Percentiles rank a stretch among this genome's conserved stretches.
Conservation (phyloP, 2,888 invertebrate species). For the Lypha dubia region DNA sequence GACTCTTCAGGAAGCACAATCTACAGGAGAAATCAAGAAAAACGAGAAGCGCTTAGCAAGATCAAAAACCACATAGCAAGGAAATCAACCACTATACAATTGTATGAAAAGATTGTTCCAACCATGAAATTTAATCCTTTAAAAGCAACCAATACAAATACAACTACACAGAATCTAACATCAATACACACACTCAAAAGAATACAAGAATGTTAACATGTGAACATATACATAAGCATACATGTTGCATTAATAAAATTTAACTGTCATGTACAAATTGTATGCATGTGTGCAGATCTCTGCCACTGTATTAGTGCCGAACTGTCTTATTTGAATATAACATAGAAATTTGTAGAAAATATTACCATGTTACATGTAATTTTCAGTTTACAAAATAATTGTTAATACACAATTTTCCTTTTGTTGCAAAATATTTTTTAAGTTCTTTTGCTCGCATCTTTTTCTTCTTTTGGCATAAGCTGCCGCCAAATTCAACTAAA, state of each 20-base stretch:
- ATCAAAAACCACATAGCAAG: too few relatives aligned
- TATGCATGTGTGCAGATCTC: neutral
- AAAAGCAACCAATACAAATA: neutral
- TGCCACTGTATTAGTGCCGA: neutral
- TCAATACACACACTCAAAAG: too few relatives aligned
- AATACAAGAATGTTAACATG: neutral
- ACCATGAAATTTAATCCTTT: neutral
- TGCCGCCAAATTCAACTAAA: constrained; percentile 12
- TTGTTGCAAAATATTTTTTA: constrained; percentile 48
- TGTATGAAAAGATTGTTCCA: too few relatives aligned
- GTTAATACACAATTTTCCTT: constrained; percentile 57
- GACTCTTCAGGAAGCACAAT: too few relatives aligned
- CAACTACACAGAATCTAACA: neutral
- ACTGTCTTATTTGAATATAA: constrained; percentile 14
- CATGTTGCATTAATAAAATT: neutral
- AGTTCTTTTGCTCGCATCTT: constrained; percentile 7
- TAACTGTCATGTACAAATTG: neutral
- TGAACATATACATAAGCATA: neutral
- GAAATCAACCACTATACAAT: too few relatives aligned
- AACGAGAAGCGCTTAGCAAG: too few relatives aligned
- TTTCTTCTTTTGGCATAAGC: neutral
- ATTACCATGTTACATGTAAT: constrained; percentile 51
- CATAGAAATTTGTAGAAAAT: constrained; percentile 44
- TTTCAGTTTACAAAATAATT: constrained; percentile 57
- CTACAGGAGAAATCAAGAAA: too few relatives aligned